These are phyloP conservation scores for Sarcophaga variegata DNA, from an alignment of 2,888 invertebrate species.

Conservation along the genomic window DNA sequence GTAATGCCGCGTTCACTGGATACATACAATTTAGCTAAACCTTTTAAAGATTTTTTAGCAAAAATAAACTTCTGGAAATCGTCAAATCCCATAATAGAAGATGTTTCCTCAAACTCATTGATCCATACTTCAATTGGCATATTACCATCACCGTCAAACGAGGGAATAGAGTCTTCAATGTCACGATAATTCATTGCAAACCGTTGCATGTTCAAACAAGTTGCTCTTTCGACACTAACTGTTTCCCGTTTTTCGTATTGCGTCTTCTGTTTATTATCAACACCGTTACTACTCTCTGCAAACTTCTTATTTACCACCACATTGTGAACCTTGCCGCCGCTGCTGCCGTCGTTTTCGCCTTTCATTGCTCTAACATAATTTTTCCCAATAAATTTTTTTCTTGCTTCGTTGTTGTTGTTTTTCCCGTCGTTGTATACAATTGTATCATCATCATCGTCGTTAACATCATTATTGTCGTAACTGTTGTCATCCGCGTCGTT, in stretches of 20 bases:
- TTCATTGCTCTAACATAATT: not conserved
- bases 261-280: not conserved
- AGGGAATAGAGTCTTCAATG: conserved; percentile 60
- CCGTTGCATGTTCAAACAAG: conserved; percentile 12
- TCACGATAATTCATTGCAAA: conserved; percentile 28
- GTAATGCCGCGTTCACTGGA: conserved; percentile 44
- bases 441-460: not conserved
- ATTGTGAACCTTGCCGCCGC: not conserved
- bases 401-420: not conserved
- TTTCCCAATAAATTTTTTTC: not conserved
- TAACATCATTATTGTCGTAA: not conserved
- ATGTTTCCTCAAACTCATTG: conserved; percentile 50
- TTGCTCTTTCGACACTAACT: not conserved
- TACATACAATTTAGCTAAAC: no score
- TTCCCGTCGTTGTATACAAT: not conserved
- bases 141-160: conserved; percentile 49
- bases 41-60: no score
- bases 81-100: conserved; percentile 39
- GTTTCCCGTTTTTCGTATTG: not conserved
- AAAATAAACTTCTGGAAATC: conserved; percentile 40
- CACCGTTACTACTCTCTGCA: not conserved
- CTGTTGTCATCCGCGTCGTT: not conserved
- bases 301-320: not conserved
- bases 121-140: conserved; percentile 24
- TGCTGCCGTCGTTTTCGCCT: not conserved